Conservation (phyloP, 2,113 vertebrate species). For the Dendrocopos noguchii region DNA sequence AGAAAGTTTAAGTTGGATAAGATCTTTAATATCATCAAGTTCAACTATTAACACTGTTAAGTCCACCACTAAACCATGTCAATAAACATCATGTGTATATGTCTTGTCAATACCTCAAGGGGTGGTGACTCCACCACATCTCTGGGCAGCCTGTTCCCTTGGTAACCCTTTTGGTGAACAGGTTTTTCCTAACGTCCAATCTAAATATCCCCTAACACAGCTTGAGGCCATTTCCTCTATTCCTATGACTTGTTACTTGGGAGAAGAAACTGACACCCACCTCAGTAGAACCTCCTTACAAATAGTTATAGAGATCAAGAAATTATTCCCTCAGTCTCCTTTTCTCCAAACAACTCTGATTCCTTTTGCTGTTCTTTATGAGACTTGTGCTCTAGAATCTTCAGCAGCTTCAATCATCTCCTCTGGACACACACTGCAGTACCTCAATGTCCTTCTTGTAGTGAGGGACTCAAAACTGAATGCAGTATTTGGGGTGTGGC, state of each 20-base stretch:
- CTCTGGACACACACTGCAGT: background rate
- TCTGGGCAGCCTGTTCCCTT: background rate
- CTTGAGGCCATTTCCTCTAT: background rate
- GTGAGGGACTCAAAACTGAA: background rate
- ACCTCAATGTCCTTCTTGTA: background rate
- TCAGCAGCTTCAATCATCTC: background rate
- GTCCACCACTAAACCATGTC: background rate
- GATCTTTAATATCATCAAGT: background rate
- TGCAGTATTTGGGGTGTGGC: background rate
- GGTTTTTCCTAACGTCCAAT: background rate
- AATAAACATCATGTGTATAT: too few species aligned
- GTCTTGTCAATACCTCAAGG: background rate
- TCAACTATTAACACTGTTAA: background rate
- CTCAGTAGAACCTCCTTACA: background rate
- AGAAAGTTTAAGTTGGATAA: background rate
- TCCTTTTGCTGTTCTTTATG: background rate
- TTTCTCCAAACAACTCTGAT: background rate
- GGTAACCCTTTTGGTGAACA: background rate
- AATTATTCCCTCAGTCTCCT: background rate
- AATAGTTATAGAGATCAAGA: background rate
- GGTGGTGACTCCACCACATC: background rate
- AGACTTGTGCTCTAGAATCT: background rate
- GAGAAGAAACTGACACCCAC: background rate
- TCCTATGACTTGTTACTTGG: background rate
- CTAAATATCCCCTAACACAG: background rate